Base-by-base conservation (phyloP, 2,888 invertebrate genomes). In the Therioaphis trifolii region DNA sequence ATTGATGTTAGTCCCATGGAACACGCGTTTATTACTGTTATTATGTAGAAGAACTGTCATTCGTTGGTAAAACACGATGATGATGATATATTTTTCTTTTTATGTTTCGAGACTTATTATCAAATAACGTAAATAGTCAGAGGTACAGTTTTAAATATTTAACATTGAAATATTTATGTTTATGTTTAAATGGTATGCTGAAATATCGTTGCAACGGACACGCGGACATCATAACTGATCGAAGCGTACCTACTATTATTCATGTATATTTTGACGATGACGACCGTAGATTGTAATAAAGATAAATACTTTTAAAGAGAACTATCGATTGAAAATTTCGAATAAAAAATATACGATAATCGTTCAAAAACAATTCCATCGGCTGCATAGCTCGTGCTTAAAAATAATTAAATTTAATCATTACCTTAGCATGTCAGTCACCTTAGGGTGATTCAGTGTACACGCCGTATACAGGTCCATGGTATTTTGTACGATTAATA, bases 401-500 rank as follows among this genome's bases (percentile, higher is more conserved):
- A 61, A n/a, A 61, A 61, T 27, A 27, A 61, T 27, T 61, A 15
- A 27, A 61, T 61, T 15, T 46, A 46, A 43, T 66, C 35, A 18
- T 61, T 61, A 66, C 77, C 77, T 77, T 40, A 40, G 35, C 68
- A 82, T 18, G 35, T 82, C 80, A 18, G n/a, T 63, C 58, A 49
- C 80, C 35, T 72, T 82, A 1, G 80, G 80, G 24, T 82, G 80
- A 63, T 82, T 63, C 35, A 82, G 46, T 11, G 80, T 35, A 18
- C 80, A 82, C 63, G 80, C 80, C 9, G 80, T 82, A 24, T 72
- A 55, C 18, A 72, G 18, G 46, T 82, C 80, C 80, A 82, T 82
- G 14, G 29, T 29, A 21, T 24, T 12, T 49, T 49, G 15, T 49
- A 14, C 2, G 46, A n/a, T n/a, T n/a, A n/a, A n/a, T 27, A 5